Percentiles rank a stretch among this genome's conserved stretches.
Evolutionary conservation across 2,113 vertebrate species (phyloP).

Genomic region (Apteryx owenii): DNA sequence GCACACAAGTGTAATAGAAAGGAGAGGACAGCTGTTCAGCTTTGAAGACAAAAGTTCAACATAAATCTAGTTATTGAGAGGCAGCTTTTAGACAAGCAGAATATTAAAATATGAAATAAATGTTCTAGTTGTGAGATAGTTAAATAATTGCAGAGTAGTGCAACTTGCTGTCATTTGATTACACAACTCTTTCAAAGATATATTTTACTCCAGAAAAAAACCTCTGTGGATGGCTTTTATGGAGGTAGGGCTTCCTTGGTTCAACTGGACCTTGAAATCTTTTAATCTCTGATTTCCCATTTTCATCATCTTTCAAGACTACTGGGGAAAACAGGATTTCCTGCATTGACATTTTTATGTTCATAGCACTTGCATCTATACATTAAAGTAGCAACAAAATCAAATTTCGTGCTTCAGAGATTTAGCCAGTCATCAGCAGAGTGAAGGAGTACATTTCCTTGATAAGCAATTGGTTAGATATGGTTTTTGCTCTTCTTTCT

Average conservation of each 20-base stretch:
- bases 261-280: not conserved
- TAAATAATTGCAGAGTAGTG: not conserved
- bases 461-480: not conserved
- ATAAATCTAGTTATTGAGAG: not conserved
- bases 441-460: not conserved
- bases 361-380: slow-evolving; percentile 2
- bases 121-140: not conserved
- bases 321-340: not conserved
- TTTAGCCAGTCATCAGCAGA: slow-evolving; percentile 30
- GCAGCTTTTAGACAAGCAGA: not conserved
- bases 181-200: not conserved
- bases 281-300: not conserved
- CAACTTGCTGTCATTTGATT: not conserved
- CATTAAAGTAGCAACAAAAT: slow-evolving; percentile 32
- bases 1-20: not conserved
- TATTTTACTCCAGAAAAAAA: not conserved
- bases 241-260: not conserved
- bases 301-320: not conserved
- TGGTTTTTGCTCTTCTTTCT: not conserved
- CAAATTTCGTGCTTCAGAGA: slow-evolving; percentile 52
- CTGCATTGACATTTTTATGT: slow-evolving; percentile 2
- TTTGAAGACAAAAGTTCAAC: not conserved
- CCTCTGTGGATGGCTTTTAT: not conserved
- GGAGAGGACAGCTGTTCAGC: not conserved
- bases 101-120: not conserved